Base-by-base conservation (phyloP, 2,888 invertebrate species). In the Ligdia adustata region DNA sequence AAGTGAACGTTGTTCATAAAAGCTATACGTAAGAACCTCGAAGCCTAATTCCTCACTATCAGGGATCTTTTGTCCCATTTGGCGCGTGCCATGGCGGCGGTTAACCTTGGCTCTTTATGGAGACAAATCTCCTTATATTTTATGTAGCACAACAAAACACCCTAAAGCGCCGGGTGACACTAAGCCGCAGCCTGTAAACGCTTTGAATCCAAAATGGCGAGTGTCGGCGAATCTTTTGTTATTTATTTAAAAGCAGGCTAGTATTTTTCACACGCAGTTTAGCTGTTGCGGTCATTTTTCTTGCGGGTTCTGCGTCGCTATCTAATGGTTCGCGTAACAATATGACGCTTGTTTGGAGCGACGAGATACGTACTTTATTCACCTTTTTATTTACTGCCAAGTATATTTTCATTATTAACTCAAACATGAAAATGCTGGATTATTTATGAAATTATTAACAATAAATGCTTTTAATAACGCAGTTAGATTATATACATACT, bases 81-180 rank as follows among this genome's bases (percentile, higher is more conserved):
- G n/a, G 13, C 31, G n/a, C n/a, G n/a, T 5, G 26, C 47, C 42
- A 42, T 42, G 31, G 37, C 37, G 26, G 40, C 24, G 42, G 35
- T 34, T 48, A 52, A 37, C 57, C 57, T 57, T 51, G 52, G 31
- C 37, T 32, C 20, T 55, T 52, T 53, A 55, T 46, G 57, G 40
- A 49, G 39, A 48, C 47, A 52, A 52, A 55, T 58, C 44, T 38
- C 38, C 38, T 42, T 48, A 48, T 38, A 42, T 51, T 53, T 55
- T 44, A 49, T 46, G 45, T 49, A 42, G 28, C 40, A 40, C 42
- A 37, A 48, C 56, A 51, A 54, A 47, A 45, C 48, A 34, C 35
- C 38, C 28, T 16, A 26, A 41, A 43, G 40, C 44, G 18, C 26
- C 12, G 16, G 33, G 26, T 35, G 40, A 40, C 46, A 37, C 41